Evolutionary conservation across 2,888 invertebrate species (phyloP), one percentile per base, ranked within the genome.

Genomic region (Eledone cirrhosa): DNA sequence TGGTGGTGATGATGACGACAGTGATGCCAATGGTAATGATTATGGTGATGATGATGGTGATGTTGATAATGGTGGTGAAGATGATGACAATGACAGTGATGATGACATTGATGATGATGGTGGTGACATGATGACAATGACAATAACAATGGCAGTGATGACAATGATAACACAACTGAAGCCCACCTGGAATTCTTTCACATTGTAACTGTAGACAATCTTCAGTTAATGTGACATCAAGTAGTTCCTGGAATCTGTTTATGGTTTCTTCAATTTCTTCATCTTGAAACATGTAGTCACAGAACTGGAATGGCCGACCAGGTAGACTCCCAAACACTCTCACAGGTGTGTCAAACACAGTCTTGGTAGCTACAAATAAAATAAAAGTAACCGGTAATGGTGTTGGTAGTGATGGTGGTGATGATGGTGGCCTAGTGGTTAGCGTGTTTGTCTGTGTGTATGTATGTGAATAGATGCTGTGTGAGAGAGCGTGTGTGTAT

Each of bases 281-380:
- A 0, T 97, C 97, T 33, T 96, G 96, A 89, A 97, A 97, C 78
- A 97, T 91, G 90, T 97, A 97, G 90, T 97, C 97, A 78, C 95
- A 96, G 53, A 97, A 93, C 82, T 94, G 94, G 69, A 96, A 92
- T 81, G 91, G 91, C 48, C 92, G 92, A 31, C 92, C 91, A 3
- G 94, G 93, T 7, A 96, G 92, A n/a, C 93, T 93, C 27, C 96
- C 94, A 80, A 96, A 93, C 0, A 97, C 95, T 81, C 97, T 92
- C 65, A 96, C 93, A 0, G 97, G 97, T 0, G 96, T 96, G 90
- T 97, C 97, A 87, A 97, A 97, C 83, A 96, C 93, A 83, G 95
- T 95, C 77, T 94, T 94, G 84, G 94, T 93, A 88, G 94, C 87
- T 87, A 81, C 29, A 82, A 84, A 27, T 47, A 78, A 63, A n/a